Conservation (phyloP, 2,113 vertebrate genomes). For the Ornithorhynchus anatinus region DNA sequence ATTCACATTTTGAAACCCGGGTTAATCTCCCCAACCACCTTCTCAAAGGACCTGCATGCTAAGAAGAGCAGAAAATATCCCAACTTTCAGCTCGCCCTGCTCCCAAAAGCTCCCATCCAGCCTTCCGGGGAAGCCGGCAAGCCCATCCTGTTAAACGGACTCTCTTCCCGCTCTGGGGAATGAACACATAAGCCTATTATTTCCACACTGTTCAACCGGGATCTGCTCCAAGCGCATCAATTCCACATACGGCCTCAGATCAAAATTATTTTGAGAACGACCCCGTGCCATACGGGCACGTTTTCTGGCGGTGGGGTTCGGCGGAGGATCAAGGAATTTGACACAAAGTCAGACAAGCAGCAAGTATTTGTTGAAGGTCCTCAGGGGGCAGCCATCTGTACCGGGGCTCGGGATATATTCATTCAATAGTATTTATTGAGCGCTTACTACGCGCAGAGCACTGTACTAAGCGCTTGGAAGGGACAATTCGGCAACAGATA, state of each 20-base stretch:
- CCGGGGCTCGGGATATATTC: too few relatives aligned
- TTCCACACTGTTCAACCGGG: neutral
- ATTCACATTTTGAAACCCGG: constrained; percentile 13
- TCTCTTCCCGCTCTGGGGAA: neutral
- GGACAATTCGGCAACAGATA: too few relatives aligned
- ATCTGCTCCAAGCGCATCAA: neutral
- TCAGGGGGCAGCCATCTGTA: too few relatives aligned
- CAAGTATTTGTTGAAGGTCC: too few relatives aligned
- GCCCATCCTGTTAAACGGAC: neutral
- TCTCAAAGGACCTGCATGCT: neutral
- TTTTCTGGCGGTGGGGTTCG: too few relatives aligned
- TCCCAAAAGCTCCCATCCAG: too few relatives aligned
- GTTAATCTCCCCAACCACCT: neutral
- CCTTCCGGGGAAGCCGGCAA: too few relatives aligned
- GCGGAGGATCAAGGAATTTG: too few relatives aligned
- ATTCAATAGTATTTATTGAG: too few relatives aligned
- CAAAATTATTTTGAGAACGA: constrained; percentile 9
- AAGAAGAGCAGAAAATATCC: constrained; percentile 19
- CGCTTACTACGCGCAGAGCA: too few relatives aligned
- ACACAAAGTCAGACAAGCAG: too few relatives aligned
- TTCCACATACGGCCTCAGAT: neutral
- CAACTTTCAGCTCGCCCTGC: neutral
- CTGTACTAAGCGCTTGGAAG: too few relatives aligned
- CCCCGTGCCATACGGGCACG: neutral
- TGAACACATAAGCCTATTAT: neutral